A percentile compares a stretch with the other conserved stretches of the same genome.
These are phyloP conservation scores for Drosophila varians DNA, from an alignment of 1,140 invertebrate species.

Conservation along the genomic window DNA sequence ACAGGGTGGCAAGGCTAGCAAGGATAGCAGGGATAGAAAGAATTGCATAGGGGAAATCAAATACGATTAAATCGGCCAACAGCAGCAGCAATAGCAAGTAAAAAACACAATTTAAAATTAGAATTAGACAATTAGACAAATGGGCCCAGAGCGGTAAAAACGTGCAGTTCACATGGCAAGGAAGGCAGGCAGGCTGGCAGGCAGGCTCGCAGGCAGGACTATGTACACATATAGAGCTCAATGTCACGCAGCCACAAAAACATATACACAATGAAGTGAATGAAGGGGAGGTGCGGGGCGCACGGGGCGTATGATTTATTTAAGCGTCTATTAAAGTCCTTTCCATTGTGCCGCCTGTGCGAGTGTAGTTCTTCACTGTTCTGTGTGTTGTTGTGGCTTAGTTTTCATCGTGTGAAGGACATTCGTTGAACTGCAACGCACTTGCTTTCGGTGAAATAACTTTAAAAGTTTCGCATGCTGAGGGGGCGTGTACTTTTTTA, in stretches of 20 bases:
- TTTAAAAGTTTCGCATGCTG: slow-evolving; percentile 45
- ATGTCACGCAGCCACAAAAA: slow-evolving; percentile 54
- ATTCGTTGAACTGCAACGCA: slow-evolving; percentile 67
- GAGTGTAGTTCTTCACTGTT: slow-evolving; percentile 19
- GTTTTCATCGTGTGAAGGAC: slow-evolving; percentile 54
- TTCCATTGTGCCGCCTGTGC: slow-evolving; percentile 48
- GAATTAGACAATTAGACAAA: slow-evolving; percentile 74
- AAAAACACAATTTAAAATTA: slow-evolving; percentile 69
- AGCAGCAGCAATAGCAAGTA: slow-evolving; percentile 10
- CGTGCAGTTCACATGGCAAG: slow-evolving; percentile 46
- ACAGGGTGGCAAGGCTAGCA: no score
- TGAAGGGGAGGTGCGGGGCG: slow-evolving; percentile 24
- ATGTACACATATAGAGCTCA: slow-evolving; percentile 44
- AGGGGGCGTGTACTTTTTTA: slow-evolving; percentile 46
- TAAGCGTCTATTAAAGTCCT: slow-evolving; percentile 69
- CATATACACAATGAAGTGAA: slow-evolving; percentile 9
- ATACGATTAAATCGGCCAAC: slow-evolving; percentile 49
- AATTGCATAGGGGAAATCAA: slow-evolving; percentile 32
- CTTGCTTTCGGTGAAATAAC: slow-evolving; percentile 38
- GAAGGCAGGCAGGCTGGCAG: background rate
- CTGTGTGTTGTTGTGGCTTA: slow-evolving; percentile 19
- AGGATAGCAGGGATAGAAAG: no score
- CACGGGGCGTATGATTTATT: slow-evolving; percentile 76
- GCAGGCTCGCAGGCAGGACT: background rate
- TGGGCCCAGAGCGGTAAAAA: slow-evolving; percentile 40